These are phyloP conservation scores for Drosophila ercepeae DNA, from an alignment of 1,140 invertebrate species.

Conservation along the genomic window DNA sequence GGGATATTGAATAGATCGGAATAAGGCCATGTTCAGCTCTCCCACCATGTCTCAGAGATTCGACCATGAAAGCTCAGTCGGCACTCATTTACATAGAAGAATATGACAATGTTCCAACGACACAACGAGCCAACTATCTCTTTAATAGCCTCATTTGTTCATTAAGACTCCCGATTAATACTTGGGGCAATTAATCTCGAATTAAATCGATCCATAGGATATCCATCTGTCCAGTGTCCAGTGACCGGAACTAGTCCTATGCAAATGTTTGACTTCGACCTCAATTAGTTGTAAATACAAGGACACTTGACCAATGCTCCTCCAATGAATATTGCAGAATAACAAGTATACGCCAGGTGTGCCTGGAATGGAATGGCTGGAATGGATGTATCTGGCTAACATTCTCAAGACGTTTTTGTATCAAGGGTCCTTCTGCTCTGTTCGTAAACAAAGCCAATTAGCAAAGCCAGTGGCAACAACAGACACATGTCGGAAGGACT, in stretches of 20 bases:
- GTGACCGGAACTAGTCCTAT: conserved; percentile 8
- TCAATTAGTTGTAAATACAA: conserved; percentile 63
- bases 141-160: background rate
- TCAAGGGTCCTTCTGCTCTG: conserved; percentile 11
- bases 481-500: conserved; percentile 34
- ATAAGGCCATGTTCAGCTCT: background rate
- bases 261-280: conserved; percentile 38
- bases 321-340: conserved; percentile 48
- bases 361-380: background rate
- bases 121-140: background rate
- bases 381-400: conserved; percentile 2
- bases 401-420: conserved; percentile 38
- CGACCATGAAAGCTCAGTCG: no score
- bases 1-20: conserved; percentile 18
- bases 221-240: no score
- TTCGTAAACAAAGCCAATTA: conserved; percentile 63
- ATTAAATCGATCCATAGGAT: no score
- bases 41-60: background rate
- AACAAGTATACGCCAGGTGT: conserved; percentile 63
- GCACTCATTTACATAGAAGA: no score
- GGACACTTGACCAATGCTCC: conserved; percentile 23
- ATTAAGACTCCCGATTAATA: background rate
- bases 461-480: conserved; percentile 36
- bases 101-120: no score
- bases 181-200: conserved; percentile 36